A percentile compares a stretch with the other conserved stretches of the same genome.
Conservation (phyloP, 2,797 vertebrate species). For the Fratercula arctica region DNA sequence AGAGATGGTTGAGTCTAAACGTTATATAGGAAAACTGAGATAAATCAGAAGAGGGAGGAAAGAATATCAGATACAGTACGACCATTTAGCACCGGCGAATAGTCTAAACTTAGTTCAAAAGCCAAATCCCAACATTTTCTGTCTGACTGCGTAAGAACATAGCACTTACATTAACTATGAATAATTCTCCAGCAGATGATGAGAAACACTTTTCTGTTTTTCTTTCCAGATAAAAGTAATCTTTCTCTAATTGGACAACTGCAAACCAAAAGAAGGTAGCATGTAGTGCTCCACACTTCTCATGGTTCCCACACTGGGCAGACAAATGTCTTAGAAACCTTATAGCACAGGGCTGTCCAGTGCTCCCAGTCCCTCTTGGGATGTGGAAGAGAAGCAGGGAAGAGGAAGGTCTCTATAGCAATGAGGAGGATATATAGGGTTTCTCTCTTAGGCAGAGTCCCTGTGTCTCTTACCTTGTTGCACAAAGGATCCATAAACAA, state of each 20-base stretch:
- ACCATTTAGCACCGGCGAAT: not conserved
- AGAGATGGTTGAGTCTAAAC: not conserved
- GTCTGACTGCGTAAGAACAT: not conserved
- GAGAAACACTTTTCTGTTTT: not conserved
- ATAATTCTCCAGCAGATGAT: not conserved
- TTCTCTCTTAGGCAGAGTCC: not conserved
- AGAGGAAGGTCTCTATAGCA: not conserved
- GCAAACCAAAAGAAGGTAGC: not conserved
- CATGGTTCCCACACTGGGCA: fast-evolving
- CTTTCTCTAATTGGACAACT: not conserved
- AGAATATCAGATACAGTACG: not conserved
- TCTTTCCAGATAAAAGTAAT: not conserved
- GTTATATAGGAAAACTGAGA: not conserved
- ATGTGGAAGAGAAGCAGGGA: not conserved
- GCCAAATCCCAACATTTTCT: not conserved
- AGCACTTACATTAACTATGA: not conserved
- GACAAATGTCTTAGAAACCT: not conserved
- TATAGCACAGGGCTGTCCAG: not conserved
- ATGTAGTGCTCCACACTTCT: not conserved
- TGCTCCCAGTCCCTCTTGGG: not conserved
- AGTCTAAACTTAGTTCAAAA: not conserved
- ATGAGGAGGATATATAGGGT: fast-evolving
- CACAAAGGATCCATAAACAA: conserved; percentile 98
- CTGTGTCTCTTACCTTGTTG: conserved; percentile 90
- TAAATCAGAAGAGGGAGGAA: not conserved